Evolutionary conservation across 2,888 invertebrate genomes (phyloP), one percentile per base, ranked within the genome.

Genomic region (Balanococcus diminutus): DNA sequence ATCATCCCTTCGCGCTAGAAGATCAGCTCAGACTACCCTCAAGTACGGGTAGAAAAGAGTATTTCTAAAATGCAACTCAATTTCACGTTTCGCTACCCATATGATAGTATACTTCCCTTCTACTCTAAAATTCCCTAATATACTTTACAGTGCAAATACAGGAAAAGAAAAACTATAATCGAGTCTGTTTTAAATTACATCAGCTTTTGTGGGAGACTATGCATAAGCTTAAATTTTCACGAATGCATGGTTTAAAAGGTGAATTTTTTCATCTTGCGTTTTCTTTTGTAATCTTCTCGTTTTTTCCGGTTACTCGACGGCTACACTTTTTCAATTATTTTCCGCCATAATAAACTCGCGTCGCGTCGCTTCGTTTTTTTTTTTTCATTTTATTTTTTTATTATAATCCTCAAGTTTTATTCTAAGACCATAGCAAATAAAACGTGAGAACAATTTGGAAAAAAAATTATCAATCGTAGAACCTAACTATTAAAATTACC

Each of bases 71-170:
- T 87, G 88, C 87, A 88, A 88, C 87, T 88, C 87, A 87, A 88
- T 88, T 88, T 88, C 87, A 88, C 88, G 87, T 87, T 87, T 87
- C 88, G 87, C 88, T 88, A 88, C 88, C 88, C 88, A 86, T 87
- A 85, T 39, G 79, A 79, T 79, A 28, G 72, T 56, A 25, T 22
- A 42, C 51, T 42, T 75, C 75, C 85, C 85, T 75, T 79, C 51
- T 51, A 42, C 75, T 85, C 25, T 46, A 51, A 85, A 85, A 85
- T 85, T 85, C 85, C 85, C 85, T 31, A 79, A 85, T 85, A 85
- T 42, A 85, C 85, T 82, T 82, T 56, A 56, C 51, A 82, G 82
- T 19, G 82, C 82, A 82, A 82, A 82, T 51, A 82, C 82, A 82
- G 51, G 46, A 81, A 81, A 81, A 81, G 51, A 81, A 81, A 81